Evolutionary conservation across 2,797 vertebrate genomes (phyloP), one percentile per base, ranked within the genome.

Genomic region (Nothura maculosa): DNA sequence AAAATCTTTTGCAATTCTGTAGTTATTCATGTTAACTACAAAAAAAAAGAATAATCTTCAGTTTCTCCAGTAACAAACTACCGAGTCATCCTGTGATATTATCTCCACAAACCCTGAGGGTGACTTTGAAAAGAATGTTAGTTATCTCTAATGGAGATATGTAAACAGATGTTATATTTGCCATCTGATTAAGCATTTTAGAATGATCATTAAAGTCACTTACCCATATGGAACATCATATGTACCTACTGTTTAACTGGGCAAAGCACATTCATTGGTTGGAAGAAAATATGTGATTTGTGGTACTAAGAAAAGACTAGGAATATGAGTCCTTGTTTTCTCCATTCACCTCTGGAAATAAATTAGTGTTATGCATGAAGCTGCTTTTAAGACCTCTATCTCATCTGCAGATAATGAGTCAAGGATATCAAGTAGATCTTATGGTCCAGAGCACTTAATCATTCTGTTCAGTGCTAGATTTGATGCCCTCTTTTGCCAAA

Each of bases 91-190:
- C 70, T 70, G 50, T 0, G 0, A 52, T 87, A 82, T 81, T 92
- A 77, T 81, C 63, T 93, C 75, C 64, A 70, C 54, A 94, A 57
- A 86, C 83, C 89, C 87, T 42, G 55, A 94, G 96, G 92, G 85
- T 90, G 72, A 94, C 92, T 96, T 90, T 77, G 87, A 74, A 92
- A 96, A 93, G 85, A 94, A 90, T 57, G 82, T 88, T 93, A 86
- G 87, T 82, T 94, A 77, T 81, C 68, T 77, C 75, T 70, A 93
- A 91, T 70, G 81, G 77, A 88, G 74, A 62, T 80, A 90, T 25
- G 64, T 91, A 94, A 96, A 91, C 95, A 96, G 96, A 94, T 96
- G 92, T 91, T 95, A 32, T 58, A 90, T 93, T 93, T 93, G 57
- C 93, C 83, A 91, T 90, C 91, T 93, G 85, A 96, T 90, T 94